These are phyloP conservation scores for Euphonia xanthogaster DNA, from an alignment of 2,797 vertebrate species.

Conservation along the genomic window DNA sequence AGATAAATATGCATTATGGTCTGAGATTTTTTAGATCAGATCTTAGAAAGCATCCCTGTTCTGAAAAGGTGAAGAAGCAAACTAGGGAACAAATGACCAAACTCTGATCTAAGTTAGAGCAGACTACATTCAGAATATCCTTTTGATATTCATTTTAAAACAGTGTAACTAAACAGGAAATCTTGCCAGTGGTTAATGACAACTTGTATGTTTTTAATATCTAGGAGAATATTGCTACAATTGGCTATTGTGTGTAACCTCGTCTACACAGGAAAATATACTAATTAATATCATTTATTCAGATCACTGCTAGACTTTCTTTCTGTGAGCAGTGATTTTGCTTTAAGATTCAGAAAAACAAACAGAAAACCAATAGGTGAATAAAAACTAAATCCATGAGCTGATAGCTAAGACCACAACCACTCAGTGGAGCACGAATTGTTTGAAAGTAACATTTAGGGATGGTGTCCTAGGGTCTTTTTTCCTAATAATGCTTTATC, in stretches of 20 bases:
- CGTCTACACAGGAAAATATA: conserved; percentile 16
- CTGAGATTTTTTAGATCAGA: background rate
- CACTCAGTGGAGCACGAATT: background rate
- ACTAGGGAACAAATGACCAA: background rate
- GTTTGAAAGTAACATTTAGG: background rate
- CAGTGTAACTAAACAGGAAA: background rate
- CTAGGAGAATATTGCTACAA: background rate
- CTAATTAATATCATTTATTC: conserved; percentile 51
- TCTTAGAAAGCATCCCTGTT: background rate
- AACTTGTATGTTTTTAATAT: conserved; percentile 30
- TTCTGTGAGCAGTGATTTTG: background rate
- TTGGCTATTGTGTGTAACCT: conserved; percentile 18
- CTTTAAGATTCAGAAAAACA: conserved; percentile 20
- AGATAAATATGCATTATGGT: background rate
- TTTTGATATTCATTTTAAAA: background rate
- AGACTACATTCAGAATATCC: background rate
- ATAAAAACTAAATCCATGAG: background rate
- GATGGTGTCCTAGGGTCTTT: background rate
- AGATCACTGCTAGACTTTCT: conserved; percentile 12
- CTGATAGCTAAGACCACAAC: background rate
- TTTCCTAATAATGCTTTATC: background rate
- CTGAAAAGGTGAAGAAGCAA: background rate
- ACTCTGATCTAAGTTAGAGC: background rate
- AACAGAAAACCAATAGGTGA: background rate
- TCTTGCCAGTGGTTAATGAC: conserved; percentile 24